Evolutionary conservation across 2,888 invertebrate species (phyloP).

Genomic region (Micoletzkya japonica): DNA sequence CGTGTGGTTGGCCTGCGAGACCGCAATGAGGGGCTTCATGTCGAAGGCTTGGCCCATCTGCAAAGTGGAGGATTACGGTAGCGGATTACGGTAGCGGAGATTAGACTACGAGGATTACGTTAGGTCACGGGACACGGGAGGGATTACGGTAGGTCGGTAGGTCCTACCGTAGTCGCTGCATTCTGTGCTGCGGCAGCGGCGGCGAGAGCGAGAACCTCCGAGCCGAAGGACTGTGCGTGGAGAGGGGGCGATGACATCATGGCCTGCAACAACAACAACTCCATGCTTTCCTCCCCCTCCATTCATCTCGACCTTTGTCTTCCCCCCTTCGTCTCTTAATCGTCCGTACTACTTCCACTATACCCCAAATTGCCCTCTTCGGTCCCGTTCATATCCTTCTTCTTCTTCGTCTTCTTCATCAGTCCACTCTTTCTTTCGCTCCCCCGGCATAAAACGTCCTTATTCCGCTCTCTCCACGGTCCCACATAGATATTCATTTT

Average conservation of each 20-base stretch:
- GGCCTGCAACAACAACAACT: not conserved
- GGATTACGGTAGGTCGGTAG: no score
- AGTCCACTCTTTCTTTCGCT: constrained; percentile 5
- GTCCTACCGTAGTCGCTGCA: constrained; percentile 11
- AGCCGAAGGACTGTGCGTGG: not conserved
- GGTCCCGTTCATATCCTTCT: no score
- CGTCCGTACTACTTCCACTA: no score
- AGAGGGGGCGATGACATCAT: constrained; percentile 9
- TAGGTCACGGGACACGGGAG: no score
- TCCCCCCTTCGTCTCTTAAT: no score
- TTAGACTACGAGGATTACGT: no score
- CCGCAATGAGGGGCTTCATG: not conserved
- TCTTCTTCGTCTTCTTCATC: not conserved
- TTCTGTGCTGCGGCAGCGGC: constrained; percentile 12
- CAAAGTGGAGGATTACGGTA: no score
- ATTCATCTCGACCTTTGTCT: no score
- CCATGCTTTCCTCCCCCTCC: not conserved
- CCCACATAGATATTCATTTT: no score
- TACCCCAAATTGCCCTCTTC: no score
- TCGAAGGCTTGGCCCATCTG: not conserved
- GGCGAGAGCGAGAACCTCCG: constrained; percentile 10
- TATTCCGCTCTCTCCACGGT: not conserved
- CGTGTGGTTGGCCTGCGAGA: not conserved
- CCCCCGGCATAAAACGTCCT: not conserved
- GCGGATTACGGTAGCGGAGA: no score